These are phyloP conservation scores for Dysidea cf. avara DNA, from an alignment of 37 sponge, comb jelly and placozoan genomes.

Conservation along the genomic window DNA sequence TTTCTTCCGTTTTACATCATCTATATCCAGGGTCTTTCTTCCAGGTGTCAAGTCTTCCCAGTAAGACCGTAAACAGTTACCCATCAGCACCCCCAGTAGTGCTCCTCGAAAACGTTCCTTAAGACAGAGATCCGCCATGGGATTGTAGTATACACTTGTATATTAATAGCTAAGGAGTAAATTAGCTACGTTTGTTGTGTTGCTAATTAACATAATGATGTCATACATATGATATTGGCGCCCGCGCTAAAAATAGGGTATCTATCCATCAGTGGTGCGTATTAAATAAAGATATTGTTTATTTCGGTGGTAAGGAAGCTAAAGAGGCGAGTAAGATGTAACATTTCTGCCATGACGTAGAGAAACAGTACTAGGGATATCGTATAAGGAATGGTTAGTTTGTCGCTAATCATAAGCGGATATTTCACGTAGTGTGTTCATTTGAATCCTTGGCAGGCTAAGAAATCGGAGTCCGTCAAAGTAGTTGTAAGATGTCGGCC, in stretches of 20 bases:
- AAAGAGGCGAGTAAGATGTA: too few relatives aligned
- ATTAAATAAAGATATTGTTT: too few relatives aligned
- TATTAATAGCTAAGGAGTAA: background rate
- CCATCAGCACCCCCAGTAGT: constrained; percentile 64
- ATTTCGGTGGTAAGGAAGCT: too few relatives aligned
- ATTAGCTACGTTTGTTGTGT: background rate
- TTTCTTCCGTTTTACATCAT: constrained; percentile 30
- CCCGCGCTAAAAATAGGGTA: background rate
- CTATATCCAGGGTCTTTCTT: constrained; percentile 18
- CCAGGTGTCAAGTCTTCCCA: constrained; percentile 54
- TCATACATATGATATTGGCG: background rate
- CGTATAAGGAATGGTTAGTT: too few relatives aligned
- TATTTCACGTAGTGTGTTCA: too few relatives aligned
- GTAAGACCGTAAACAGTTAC: constrained; percentile 67
- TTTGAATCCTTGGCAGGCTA: too few relatives aligned
- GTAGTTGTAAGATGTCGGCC: constrained; percentile 98
- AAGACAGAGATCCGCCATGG: background rate
- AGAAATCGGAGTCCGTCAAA: constrained; percentile 85
- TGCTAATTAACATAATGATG: background rate
- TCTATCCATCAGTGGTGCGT: too few relatives aligned
- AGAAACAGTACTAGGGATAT: too few relatives aligned
- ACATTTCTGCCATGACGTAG: too few relatives aligned
- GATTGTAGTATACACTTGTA: background rate
- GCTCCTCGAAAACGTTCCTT: constrained; percentile 45
- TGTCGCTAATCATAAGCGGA: too few relatives aligned